phyloP scores from a whole-genome alignment of 1,140 invertebrate genomes.

The Neodiprion pinetum region DNA sequence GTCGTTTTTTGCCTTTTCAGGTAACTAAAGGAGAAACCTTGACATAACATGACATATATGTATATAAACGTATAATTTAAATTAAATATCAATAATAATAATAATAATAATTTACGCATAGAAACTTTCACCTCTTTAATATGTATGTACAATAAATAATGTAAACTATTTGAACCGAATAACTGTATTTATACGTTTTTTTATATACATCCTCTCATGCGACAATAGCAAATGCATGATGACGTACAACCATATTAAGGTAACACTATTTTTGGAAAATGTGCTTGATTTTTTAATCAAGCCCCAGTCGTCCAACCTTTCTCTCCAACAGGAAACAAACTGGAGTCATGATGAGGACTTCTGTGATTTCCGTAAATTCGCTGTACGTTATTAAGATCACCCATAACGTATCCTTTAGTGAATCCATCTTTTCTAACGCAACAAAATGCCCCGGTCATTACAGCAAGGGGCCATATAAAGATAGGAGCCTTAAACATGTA shows the following conservation, averaged over 20 bases:
- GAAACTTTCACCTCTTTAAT: too few relatives aligned
- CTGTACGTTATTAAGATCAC: background rate
- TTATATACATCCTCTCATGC: slow-evolving; percentile 14
- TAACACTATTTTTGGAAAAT: slow-evolving; percentile 4
- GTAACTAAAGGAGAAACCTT: slow-evolving; percentile 89
- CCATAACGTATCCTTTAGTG: slow-evolving; percentile 11
- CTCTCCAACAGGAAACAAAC: background rate
- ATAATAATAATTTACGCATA: slow-evolving; percentile 8
- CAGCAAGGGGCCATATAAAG: slow-evolving; percentile 37
- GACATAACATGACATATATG: slow-evolving; percentile 61
- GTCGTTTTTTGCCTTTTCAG: slow-evolving; percentile 57
- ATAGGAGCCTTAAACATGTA: slow-evolving; percentile 59
- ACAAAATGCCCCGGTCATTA: slow-evolving; percentile 38
- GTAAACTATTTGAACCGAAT: background rate
- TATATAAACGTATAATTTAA: slow-evolving; percentile 12
- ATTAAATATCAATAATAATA: slow-evolving; percentile 13
- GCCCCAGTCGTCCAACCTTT: slow-evolving; percentile 1
- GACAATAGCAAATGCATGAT: slow-evolving; percentile 13
- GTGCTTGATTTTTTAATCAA: background rate
- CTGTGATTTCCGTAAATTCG: background rate
- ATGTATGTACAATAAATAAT: slow-evolving; percentile 11
- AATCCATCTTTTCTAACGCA: slow-evolving; percentile 8
- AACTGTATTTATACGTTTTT: slow-evolving; percentile 5
- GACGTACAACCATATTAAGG: background rate
- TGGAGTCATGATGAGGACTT: background rate